Base-by-base conservation (phyloP, 2,888 invertebrate species). In the Eurytoma adleriae region DNA sequence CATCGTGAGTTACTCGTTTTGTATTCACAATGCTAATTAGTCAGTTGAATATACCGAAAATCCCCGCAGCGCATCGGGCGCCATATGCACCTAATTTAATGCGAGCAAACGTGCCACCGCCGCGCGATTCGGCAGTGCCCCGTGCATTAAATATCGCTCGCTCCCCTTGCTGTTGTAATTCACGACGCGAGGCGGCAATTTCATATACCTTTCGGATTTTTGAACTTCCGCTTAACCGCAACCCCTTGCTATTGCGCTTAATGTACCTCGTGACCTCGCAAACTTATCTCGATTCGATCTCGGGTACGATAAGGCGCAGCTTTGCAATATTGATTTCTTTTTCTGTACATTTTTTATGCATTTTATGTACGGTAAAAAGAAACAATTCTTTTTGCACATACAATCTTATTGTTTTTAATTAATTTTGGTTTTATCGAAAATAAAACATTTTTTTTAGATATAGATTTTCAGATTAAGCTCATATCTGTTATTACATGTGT, bases 11-110 rank as follows among this genome's bases (percentile, higher is more conserved):
- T 64, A 81, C 78, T 78, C 69, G 78, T 78, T 81, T 78, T 78
- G 75, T 66, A 76, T 71, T 70, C 75, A 27, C 68, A 62, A 78
- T 78, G 78, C 71, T 81, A 81, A 81, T 78, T 81, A 74, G 70
- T 74, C 74, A 62, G 74, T 40, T 20, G 74, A 68, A 73, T 77
- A 50, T 67, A 70, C 72, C 73, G 76, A 77, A 80, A 80, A 77
- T 78, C 61, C 48, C 5, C n/a, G 12, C 24, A 48, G 16, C 50
- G 54, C 50, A n/a, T 50, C 62, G 72, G 2, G 40, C 68, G 3
- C 69, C 59, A 52, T 79, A 57, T 66, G 66, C 64, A 57, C 54
- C 71, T 80, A 72, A 80, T 73, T 77, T 72, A 77, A 80, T 72
- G 80, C 68, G 68, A 64, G 72, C 68, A 59, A 74, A 71, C 66